A percentile compares a stretch with the other conserved stretches of the same genome.
These are phyloP conservation scores for Microchirus variegatus DNA, from an alignment of 2,797 vertebrate genomes.

Conservation along the genomic window DNA sequence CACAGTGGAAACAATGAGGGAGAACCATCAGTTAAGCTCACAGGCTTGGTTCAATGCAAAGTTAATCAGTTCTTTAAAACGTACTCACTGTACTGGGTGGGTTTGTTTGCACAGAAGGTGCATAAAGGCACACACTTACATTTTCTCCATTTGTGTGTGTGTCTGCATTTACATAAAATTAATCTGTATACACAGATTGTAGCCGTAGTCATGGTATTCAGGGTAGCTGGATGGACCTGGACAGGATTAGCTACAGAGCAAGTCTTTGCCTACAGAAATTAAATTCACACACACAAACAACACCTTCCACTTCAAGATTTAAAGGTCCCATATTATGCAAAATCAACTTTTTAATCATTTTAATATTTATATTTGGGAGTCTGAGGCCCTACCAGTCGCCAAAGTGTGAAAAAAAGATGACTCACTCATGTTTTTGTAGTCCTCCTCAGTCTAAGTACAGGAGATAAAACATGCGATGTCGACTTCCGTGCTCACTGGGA, in stretches of 20 bases:
- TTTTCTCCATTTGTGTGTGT: slow-evolving; percentile 21
- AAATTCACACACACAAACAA: slow-evolving; percentile 30
- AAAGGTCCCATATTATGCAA: too few relatives aligned
- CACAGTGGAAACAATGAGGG: slow-evolving; percentile 74
- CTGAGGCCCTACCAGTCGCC: too few relatives aligned
- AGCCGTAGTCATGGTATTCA: slow-evolving; percentile 25
- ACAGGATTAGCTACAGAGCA: slow-evolving; percentile 29
- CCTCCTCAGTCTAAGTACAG: too few relatives aligned
- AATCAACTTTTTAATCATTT: too few relatives aligned
- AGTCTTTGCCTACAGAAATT: slow-evolving; percentile 15
- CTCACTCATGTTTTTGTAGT: too few relatives aligned
- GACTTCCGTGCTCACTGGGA: too few relatives aligned
- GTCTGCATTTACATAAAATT: neutral
- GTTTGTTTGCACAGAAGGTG: slow-evolving; percentile 55
- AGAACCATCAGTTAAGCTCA: slow-evolving; percentile 45
- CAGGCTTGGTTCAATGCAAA: slow-evolving; percentile 53
- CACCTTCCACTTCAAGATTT: neutral
- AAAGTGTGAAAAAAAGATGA: too few relatives aligned
- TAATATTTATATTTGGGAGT: too few relatives aligned
- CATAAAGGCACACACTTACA: slow-evolving; percentile 30
- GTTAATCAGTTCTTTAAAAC: slow-evolving; percentile 57
- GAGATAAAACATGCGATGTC: too few relatives aligned
- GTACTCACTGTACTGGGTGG: slow-evolving; percentile 54
- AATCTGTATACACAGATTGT: neutral
- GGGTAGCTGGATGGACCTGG: slow-evolving; percentile 29